These are phyloP conservation scores for Melanostigma gelatinosum DNA, from an alignment of 2,113 vertebrate species.

Conservation along the genomic window DNA sequence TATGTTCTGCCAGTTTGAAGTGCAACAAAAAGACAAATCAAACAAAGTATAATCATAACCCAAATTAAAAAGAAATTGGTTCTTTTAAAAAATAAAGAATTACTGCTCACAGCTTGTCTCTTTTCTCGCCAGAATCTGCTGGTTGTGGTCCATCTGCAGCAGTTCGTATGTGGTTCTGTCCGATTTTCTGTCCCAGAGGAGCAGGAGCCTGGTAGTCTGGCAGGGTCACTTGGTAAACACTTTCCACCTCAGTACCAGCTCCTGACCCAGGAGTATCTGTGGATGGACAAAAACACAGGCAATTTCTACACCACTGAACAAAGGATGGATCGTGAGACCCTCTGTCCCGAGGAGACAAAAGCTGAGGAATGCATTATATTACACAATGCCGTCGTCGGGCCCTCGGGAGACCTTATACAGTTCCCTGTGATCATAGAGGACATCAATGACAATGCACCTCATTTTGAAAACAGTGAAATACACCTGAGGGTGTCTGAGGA, in stretches of 20 bases:
- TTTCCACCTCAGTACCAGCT: conserved; percentile 77
- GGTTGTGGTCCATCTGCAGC: conserved; percentile 69
- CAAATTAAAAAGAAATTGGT: conserved; percentile 12
- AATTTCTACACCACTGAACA: conserved; percentile 79
- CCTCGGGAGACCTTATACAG: conserved; percentile 72
- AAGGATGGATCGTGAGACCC: conserved; percentile 76
- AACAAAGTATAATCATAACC: neutral
- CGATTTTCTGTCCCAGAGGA: conserved; percentile 77
- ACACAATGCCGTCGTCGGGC: conserved; percentile 69
- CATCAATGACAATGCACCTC: conserved; percentile 83
- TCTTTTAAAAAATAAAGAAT: neutral
- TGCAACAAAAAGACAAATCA: neutral
- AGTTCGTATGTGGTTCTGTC: conserved; percentile 59
- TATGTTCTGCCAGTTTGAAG: conserved; percentile 5
- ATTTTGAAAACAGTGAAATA: conserved; percentile 77
- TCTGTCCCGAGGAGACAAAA: conserved; percentile 74
- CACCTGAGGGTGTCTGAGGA: conserved; percentile 78
- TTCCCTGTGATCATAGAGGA: conserved; percentile 79
- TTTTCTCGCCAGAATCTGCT: conserved; percentile 72
- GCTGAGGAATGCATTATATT: conserved; percentile 70
- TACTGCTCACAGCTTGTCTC: conserved; percentile 34
- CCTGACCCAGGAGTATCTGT: conserved; percentile 71
- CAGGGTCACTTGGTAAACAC: conserved; percentile 71
- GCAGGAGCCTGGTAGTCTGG: conserved; percentile 66
- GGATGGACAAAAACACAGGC: conserved; percentile 75